Percentiles rank a stretch among this genome's conserved stretches.
Evolutionary conservation across 1,140 invertebrate species (phyloP).

Genomic region (Drosophila nikananu): DNA sequence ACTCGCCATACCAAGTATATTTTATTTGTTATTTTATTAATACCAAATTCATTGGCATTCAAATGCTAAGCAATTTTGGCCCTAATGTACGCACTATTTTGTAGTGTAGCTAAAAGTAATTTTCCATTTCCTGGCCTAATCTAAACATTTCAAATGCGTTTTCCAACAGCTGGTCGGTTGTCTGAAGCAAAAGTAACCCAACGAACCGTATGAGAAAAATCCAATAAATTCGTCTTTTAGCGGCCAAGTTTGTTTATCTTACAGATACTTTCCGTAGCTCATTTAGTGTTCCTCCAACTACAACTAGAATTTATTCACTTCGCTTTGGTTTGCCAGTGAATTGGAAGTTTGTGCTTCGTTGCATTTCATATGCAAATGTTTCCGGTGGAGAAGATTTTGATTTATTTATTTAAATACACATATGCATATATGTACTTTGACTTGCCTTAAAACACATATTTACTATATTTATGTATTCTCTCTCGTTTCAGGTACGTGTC

Average conservation of each 20-base stretch:
- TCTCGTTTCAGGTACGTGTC: slow-evolving; percentile 58
- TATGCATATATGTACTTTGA: slow-evolving; percentile 3
- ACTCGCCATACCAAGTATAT: too few relatives aligned
- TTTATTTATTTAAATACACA: slow-evolving; percentile 35
- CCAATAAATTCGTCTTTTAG: slow-evolving; percentile 49
- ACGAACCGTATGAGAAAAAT: slow-evolving; percentile 27
- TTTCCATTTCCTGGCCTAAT: slow-evolving; percentile 34
- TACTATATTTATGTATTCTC: slow-evolving; percentile 4
- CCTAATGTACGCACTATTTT: neutral
- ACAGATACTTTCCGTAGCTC: slow-evolving; percentile 34
- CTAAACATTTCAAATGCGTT: slow-evolving; percentile 36
- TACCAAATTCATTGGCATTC: neutral
- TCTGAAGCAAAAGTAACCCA: neutral
- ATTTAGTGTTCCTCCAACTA: slow-evolving; percentile 30
- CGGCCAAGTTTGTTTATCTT: slow-evolving; percentile 38
- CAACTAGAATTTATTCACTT: slow-evolving; percentile 38
- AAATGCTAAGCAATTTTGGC: neutral
- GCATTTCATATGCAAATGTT: slow-evolving; percentile 41
- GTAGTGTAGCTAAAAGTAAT: slow-evolving; percentile 15
- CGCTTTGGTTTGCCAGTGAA: neutral
- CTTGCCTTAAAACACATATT: slow-evolving; percentile 11
- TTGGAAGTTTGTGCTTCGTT: slow-evolving; percentile 19
- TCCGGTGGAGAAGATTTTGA: slow-evolving; percentile 28
- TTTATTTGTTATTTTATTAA: too few relatives aligned
- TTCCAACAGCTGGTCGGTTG: slow-evolving; percentile 38